These are phyloP conservation scores for Apamea monoglypha DNA, from an alignment of 2,888 invertebrate genomes.

Conservation along the genomic window DNA sequence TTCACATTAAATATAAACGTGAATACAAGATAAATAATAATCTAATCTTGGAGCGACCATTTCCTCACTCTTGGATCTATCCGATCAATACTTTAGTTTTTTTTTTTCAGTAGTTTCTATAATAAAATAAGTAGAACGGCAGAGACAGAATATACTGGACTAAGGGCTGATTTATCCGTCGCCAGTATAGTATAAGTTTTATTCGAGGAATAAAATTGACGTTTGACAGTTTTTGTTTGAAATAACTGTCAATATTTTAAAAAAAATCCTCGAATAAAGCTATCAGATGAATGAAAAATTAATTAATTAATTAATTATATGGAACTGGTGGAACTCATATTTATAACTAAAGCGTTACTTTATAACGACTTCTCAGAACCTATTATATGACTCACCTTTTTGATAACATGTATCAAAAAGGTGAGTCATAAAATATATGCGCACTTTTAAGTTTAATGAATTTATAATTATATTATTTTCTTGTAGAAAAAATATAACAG, in stretches of 20 bases:
- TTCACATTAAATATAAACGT: neutral
- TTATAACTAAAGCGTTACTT: neutral
- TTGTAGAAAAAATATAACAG: neutral
- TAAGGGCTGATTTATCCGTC: too few species aligned
- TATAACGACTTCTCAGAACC: neutral
- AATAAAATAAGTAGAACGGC: neutral
- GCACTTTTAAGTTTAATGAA: constrained; percentile 2
- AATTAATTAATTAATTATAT: constrained; percentile 3
- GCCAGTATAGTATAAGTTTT: too few species aligned
- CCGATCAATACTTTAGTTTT: too few species aligned
- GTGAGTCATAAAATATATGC: constrained; percentile 2
- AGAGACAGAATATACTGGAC: neutral
- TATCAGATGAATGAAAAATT: too few species aligned
- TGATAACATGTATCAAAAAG: too few species aligned
- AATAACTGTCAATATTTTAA: too few species aligned
- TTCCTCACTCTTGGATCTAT: too few species aligned
- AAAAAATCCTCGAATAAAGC: too few species aligned
- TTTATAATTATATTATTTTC: constrained; percentile 14
- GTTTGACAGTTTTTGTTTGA: too few species aligned
- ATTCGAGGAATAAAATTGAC: too few species aligned
- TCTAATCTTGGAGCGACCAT: neutral
- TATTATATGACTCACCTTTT: too few species aligned
- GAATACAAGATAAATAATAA: neutral
- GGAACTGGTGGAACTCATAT: neutral
- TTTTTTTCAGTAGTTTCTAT: neutral